Conservation (phyloP, 2,113 vertebrate genomes). For the Leiothrix lutea region DNA sequence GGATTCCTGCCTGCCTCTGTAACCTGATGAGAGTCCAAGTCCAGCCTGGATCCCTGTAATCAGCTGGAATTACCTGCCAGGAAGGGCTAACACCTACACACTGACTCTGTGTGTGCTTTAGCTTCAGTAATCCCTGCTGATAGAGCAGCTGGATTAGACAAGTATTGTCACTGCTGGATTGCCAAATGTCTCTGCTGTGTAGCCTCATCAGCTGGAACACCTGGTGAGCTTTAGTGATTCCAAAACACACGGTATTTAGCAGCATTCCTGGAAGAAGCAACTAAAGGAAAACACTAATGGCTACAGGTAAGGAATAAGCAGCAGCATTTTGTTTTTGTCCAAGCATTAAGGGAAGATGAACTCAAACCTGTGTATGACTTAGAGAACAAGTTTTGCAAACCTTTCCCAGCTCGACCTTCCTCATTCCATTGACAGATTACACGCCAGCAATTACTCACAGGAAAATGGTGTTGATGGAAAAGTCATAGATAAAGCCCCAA, state of each 20-base stretch:
- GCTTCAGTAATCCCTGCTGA: background rate
- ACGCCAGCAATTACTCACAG: background rate
- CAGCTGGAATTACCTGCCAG: background rate
- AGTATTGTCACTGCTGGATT: background rate
- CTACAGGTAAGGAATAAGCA: background rate
- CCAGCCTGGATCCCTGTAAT: background rate
- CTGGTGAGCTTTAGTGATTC: background rate
- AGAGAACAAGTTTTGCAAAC: background rate
- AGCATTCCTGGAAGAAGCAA: background rate
- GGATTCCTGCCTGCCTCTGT: background rate
- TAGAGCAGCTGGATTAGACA: background rate
- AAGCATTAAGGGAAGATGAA: background rate
- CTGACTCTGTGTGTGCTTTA: fast-evolving
- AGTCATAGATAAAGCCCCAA: background rate
- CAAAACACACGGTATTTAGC: background rate
- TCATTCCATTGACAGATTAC: background rate
- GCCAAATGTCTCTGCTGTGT: background rate
- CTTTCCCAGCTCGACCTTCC: background rate
- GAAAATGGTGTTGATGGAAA: background rate
- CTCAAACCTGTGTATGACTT: background rate
- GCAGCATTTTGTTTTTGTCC: background rate
- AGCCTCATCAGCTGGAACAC: background rate
- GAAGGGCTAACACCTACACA: background rate
- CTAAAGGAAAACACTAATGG: background rate
- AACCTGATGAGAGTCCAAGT: background rate